Percentiles rank a stretch among this genome's conserved stretches.
These are phyloP conservation scores for Sinocyclocheilus anshuiensis DNA, from an alignment of 2,113 vertebrate genomes.

Conservation along the genomic window DNA sequence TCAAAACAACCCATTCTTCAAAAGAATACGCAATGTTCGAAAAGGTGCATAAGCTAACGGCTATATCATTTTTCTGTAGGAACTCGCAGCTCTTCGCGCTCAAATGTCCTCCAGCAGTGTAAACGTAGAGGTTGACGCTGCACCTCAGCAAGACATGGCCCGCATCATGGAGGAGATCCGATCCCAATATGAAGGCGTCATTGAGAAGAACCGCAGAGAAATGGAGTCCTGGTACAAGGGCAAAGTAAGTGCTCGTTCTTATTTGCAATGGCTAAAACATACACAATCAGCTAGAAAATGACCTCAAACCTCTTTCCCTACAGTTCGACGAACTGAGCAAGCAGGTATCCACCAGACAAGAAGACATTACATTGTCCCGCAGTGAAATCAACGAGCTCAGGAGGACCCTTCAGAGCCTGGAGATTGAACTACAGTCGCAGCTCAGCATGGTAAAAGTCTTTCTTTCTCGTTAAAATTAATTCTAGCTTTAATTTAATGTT, in stretches of 20 bases:
- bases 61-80: slow-evolving; percentile 56
- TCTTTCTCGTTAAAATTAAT: background rate
- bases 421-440: slow-evolving; percentile 92
- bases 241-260: slow-evolving; percentile 75
- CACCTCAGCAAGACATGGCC: slow-evolving; percentile 75
- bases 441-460: slow-evolving; percentile 76
- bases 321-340: slow-evolving; percentile 84
- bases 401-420: slow-evolving; percentile 81
- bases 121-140: slow-evolving; percentile 79
- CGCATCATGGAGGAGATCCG: slow-evolving; percentile 78
- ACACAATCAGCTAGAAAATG: background rate
- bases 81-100: slow-evolving; percentile 61
- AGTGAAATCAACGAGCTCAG: slow-evolving; percentile 82
- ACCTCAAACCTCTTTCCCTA: background rate
- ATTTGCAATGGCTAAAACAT: background rate
- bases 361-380: slow-evolving; percentile 76
- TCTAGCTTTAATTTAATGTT: background rate
- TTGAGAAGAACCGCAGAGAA: slow-evolving; percentile 83
- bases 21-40: background rate
- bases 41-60: background rate
- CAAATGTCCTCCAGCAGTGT: slow-evolving; percentile 64
- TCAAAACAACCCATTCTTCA: too few relatives aligned
- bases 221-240: slow-evolving; percentile 86
- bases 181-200: slow-evolving; percentile 81
- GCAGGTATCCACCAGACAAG: slow-evolving; percentile 69